Base-by-base conservation (phyloP, 2,113 vertebrate species). In the Lophotis ruficrista region DNA sequence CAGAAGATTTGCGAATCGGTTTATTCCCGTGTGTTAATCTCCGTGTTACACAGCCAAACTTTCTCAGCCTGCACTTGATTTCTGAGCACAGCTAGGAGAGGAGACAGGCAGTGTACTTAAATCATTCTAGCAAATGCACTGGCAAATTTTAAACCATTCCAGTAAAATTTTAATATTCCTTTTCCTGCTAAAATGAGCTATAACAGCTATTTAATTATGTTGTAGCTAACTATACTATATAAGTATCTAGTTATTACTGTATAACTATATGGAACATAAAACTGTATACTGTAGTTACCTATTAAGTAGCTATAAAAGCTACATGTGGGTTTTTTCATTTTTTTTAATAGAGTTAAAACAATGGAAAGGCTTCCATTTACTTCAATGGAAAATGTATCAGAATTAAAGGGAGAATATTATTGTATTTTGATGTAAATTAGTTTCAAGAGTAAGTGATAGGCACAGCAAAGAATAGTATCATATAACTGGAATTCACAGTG, bases 121-220 rank as follows among this genome's bases (percentile, higher is more conserved):
- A 77, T 83, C 22, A 33, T 73, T 89, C 43, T 28, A 56, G 18
- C 28, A 57, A 89, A 84, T 83, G 41, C 85, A 77, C 62, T 60
- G 76, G 45, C 66, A 95, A 90, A 86, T 43, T 23, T 61, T 92
- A 77, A 92, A 81, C 80, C 41, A 47, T 51, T 73, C 64, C 86
- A 92, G 47, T 97, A 93, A 90, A 70, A 90, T 27, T 69, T 77
- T 89, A 81, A 92, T 90, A 83, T 35, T 70, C 18, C 21, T 64
- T 90, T 92, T 93, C 51, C 79, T 89, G 47, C n/a, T 93, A 77
- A 89, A 93, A 60, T 83, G 60, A 92, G 64, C 54, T 87, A 23
- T 90, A 93, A 90, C 80, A 89, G 76, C 76, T 87, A 83, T 87
- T 96, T 89, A 92, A 83, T 72, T 93, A 30, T 22, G 21, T 77